These are phyloP conservation scores for Crambe crambe DNA, from an alignment of 37 sponge, comb jelly and placozoan genomes.

Conservation along the genomic window DNA sequence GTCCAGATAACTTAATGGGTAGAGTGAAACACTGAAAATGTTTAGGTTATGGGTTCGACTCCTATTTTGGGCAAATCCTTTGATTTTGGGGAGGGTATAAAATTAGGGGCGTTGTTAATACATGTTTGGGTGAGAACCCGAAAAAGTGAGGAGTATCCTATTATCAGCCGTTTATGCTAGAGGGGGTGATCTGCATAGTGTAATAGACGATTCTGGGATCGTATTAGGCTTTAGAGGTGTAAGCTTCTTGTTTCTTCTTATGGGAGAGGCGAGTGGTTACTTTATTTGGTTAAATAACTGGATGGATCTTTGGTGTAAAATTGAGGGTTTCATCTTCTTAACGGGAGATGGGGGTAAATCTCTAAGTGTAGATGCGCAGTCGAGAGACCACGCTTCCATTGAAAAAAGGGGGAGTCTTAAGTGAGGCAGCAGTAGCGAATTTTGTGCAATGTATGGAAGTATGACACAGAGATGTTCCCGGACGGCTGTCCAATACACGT, in stretches of 20 bases:
- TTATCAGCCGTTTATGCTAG: constrained; percentile 24
- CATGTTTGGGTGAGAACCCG: constrained; percentile 67
- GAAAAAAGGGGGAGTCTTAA: constrained; percentile 73
- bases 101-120: constrained; percentile 78
- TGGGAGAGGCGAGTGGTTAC: too few relatives aligned
- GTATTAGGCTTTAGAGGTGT: constrained; percentile 44
- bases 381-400: constrained; percentile 81
- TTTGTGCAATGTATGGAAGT: constrained; percentile 91
- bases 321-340: too few relatives aligned
- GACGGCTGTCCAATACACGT: constrained; percentile 79
- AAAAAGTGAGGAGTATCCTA: constrained; percentile 71
- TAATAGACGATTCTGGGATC: constrained; percentile 22
- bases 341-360: constrained; percentile 3
- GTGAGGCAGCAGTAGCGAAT: constrained; percentile 86
- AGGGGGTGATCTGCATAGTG: background rate
- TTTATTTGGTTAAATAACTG: too few relatives aligned
- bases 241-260: too few relatives aligned
- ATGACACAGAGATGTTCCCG: constrained; percentile 86
- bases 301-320: too few relatives aligned
- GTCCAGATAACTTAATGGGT: constrained; percentile 69
- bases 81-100: constrained; percentile 79
- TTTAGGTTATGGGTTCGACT: constrained; percentile 62
- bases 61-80: constrained; percentile 60
- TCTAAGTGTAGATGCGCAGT: constrained; percentile 78
- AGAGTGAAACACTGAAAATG: constrained; percentile 77